These are phyloP conservation scores for Protomyctophum bolini DNA, from an alignment of 2,113 vertebrate species.

Conservation along the genomic window DNA sequence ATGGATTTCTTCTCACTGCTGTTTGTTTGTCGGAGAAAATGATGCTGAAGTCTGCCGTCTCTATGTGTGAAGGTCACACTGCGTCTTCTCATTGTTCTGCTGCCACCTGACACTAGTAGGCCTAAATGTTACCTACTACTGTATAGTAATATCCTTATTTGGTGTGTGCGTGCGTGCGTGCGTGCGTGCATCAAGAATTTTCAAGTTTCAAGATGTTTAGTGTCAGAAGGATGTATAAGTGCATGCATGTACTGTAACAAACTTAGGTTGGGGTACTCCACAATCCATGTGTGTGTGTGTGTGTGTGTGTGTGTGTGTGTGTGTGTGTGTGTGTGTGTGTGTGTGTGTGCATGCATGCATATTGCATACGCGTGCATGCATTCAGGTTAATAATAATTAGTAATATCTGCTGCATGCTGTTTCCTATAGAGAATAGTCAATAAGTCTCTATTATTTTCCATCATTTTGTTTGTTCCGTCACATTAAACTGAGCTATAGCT, in stretches of 20 bases:
- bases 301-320: background rate
- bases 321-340: background rate
- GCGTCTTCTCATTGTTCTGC: slow-evolving; percentile 61
- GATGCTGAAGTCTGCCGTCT: slow-evolving; percentile 42
- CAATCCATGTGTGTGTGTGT: background rate
- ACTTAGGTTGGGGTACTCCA: background rate
- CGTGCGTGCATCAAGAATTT: background rate
- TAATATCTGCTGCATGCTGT: slow-evolving; percentile 1
- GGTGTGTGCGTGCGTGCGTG: no score
- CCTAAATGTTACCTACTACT: slow-evolving; percentile 40
- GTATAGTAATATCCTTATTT: no score
- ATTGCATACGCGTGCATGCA: background rate
- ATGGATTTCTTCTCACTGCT: slow-evolving; percentile 38
- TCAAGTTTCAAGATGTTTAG: background rate
- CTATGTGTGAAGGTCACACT: slow-evolving; percentile 40
- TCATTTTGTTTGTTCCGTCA: slow-evolving; percentile 20
- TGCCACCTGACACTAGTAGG: slow-evolving; percentile 37
- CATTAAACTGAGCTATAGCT: slow-evolving; percentile 24
- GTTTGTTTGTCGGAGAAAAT: slow-evolving; percentile 43
- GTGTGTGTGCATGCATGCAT: background rate
- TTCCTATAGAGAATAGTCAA: slow-evolving; percentile 22
- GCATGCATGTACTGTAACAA: slow-evolving; percentile 5
- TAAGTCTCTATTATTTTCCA: slow-evolving; percentile 17
- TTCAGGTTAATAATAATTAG: background rate
- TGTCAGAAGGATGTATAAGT: background rate